Evolutionary conservation across 2,888 invertebrate genomes (phyloP), one percentile per base, ranked within the genome.

Genomic region (Conus canariensis): DNA sequence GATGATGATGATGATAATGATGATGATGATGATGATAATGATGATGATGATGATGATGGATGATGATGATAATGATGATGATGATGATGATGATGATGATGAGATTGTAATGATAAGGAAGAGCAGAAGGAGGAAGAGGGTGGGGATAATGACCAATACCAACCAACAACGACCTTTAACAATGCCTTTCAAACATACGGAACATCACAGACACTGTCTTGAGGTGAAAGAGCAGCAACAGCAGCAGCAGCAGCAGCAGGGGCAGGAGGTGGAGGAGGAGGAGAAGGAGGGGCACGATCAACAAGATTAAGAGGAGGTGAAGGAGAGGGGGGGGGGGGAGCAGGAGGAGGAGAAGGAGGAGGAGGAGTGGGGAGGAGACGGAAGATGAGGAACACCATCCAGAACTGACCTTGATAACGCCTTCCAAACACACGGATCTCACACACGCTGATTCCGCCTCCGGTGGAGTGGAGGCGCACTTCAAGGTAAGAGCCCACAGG

Each of bases 1-100:
- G 83, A 83, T 83, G 83, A 83, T 56, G 45, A 83, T 83, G 83
- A 83, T 83, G 83, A 83, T 83, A 56, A 83, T 56, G 83, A 83
- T 83, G 83, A 83, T 83, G 83, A 14, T 83, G 83, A 0, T 83
- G 83, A 14, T 83, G 83, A 14, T 83, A 56, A 14, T 83, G 83
- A 14, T 83, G 83, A 14, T 83, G 83, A 14, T 58, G 83, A 14
- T 83, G 83, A 6, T 64, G 45, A 4, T 45, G 45, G 83, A 83
- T 56, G 45, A 83, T 83, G 83, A 83, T 83, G 83, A 83, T 83
- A 56, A 83, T 56, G 83, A 83, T 83, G 83, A 83, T 83, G 83
- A 14, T 83, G 83, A 0, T 83, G 83, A 14, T 83, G 83, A 14
- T 83, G 83, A 14, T 83, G 83, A 14, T 83, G 83, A 14, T 83